These are phyloP conservation scores for Dynastes grantii DNA, from an alignment of 2,888 invertebrate species.

Conservation along the genomic window DNA sequence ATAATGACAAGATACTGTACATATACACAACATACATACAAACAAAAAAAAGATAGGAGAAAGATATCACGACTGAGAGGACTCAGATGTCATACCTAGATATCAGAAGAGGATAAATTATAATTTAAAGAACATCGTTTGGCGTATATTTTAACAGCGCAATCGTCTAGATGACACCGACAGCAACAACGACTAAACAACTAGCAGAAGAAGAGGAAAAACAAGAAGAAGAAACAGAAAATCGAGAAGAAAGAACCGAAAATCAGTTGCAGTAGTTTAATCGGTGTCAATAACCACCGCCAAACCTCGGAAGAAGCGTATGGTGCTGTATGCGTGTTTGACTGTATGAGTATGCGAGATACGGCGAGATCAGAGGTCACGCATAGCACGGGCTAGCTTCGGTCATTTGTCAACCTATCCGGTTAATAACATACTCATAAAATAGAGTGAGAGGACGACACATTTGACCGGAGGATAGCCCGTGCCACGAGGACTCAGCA, in stretches of 20 bases:
- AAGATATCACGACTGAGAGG: conserved; percentile 56
- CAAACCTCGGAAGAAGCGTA: conserved; percentile 12
- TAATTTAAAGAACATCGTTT: conserved; percentile 60
- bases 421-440: conserved; percentile 57
- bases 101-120: conserved; percentile 63
- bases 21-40: not conserved
- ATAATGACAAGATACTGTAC: too few species aligned
- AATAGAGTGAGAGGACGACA: conserved; percentile 54
- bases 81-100: conserved; percentile 62
- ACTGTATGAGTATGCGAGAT: conserved; percentile 8
- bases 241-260: conserved; percentile 22
- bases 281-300: conserved; percentile 57
- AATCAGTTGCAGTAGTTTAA: conserved; percentile 53
- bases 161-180: not conserved
- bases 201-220: not conserved
- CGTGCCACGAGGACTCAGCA: conserved; percentile 38
- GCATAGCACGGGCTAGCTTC: conserved; percentile 57
- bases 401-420: conserved; percentile 59
- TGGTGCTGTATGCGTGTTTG: not conserved
- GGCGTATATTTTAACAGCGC: conserved; percentile 50
- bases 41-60: not conserved
- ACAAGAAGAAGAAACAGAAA: not conserved
- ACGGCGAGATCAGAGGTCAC: conserved; percentile 55
- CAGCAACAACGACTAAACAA: not conserved
- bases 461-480: conserved; percentile 50